Percentiles rank a stretch among this genome's conserved stretches.
Evolutionary conservation across 2,113 vertebrate genomes (phyloP).

Genomic region (Oryzias woworae): DNA sequence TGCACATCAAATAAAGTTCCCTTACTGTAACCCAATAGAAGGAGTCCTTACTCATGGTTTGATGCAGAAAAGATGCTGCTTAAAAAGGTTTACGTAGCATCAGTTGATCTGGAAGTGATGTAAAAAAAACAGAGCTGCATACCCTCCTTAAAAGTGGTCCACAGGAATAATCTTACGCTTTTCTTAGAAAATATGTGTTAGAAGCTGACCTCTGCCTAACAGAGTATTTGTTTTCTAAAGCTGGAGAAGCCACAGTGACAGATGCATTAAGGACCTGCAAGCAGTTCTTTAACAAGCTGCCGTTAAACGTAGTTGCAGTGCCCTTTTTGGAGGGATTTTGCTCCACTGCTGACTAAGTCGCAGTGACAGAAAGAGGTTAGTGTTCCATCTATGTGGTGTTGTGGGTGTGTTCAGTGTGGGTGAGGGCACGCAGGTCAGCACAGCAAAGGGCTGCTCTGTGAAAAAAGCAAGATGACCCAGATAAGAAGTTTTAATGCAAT

Average conservation of each 20-base stretch:
- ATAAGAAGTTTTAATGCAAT: constrained; percentile 64
- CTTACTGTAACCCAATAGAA: too few species aligned
- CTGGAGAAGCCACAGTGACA: constrained; percentile 8
- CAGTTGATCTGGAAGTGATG: too few species aligned
- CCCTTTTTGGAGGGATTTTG: constrained; percentile 26
- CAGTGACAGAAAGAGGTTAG: constrained; percentile 75
- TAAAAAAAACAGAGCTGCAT: too few species aligned
- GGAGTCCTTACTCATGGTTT: too few species aligned
- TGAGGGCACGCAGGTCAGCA: constrained; percentile 7
- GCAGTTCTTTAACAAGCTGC: constrained; percentile 23
- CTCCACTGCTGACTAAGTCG: constrained; percentile 52
- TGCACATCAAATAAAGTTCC: too few species aligned
- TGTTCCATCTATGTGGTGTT: constrained; percentile 46
- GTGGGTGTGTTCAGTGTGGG: constrained; percentile 15
- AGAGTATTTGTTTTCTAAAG: constrained; percentile 10
- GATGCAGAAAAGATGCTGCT: too few species aligned
- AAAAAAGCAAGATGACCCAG: constrained; percentile 67
- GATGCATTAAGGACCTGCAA: constrained; percentile 26
- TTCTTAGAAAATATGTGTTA: too few species aligned
- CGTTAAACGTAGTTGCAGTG: constrained; percentile 32
- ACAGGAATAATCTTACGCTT: too few species aligned
- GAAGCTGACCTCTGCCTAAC: constrained; percentile 5
- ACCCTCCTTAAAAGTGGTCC: too few species aligned
- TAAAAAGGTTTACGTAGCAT: too few species aligned
- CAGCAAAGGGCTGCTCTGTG: constrained; percentile 48